Evolutionary conservation across 2,888 invertebrate species (phyloP).

Genomic region (Acronicta psi): DNA sequence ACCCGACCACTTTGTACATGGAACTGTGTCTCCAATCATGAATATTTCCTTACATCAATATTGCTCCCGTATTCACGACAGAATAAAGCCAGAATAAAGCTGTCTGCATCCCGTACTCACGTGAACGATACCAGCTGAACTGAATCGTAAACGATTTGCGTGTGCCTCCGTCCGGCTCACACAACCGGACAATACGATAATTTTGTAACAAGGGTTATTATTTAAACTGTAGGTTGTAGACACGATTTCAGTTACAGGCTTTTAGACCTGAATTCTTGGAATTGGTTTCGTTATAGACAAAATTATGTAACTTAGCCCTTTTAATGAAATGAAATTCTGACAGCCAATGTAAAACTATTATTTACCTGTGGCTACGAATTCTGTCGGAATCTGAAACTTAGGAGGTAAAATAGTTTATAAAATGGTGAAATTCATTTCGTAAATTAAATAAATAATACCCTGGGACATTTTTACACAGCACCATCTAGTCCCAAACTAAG

Average conservation of each 20-base stretch:
- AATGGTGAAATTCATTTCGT: no score
- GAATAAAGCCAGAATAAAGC: not conserved
- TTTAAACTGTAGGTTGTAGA: not conserved
- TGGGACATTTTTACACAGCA: no score
- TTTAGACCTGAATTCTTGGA: not conserved
- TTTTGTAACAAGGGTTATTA: conserved; percentile 9
- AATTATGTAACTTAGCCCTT: no score
- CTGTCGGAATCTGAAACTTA: no score
- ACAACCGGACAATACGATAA: conserved; percentile 17
- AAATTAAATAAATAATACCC: no score
- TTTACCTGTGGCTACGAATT: no score
- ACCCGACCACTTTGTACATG: no score
- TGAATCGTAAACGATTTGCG: conserved; percentile 31
- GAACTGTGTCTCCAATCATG: not conserved
- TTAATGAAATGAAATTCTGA: no score
- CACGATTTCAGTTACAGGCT: not conserved
- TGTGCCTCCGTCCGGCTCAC: conserved; percentile 12
- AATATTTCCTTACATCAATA: conserved; percentile 1
- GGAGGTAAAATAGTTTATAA: no score
- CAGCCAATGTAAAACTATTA: no score
- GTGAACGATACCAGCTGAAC: conserved; percentile 4
- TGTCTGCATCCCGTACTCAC: not conserved
- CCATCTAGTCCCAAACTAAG: no score
- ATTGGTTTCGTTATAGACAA: no score
- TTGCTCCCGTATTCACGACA: not conserved